Evolutionary conservation across 30 jellyfish, hydroid and myxozoan genomes (phyloP), one percentile per base, ranked within the genome.

Genomic region (Hydra vulgaris): DNA sequence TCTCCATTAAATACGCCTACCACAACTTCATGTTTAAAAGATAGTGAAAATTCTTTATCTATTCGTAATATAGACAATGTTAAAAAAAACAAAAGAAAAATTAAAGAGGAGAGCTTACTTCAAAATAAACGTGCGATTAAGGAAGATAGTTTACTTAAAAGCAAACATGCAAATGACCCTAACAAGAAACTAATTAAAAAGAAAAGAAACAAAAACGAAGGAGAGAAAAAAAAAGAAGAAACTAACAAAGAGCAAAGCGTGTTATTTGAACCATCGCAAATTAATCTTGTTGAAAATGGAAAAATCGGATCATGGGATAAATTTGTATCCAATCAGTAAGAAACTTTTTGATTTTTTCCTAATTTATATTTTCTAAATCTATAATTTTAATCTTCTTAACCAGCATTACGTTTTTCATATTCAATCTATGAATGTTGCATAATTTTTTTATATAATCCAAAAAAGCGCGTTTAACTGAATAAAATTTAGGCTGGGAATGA

Each of bases 241-340:
- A 15, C 61, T 70, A 26, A 23, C 16, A 80, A 80, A 80, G 87
- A 67, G 0, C 61, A 80, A 70, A 80, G 70, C 20, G 53, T 53
- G 21, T 78, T 27, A 17, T 82, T 82, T 4, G 83, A 80, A 27
- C 87, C 87, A 19, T 80, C 87, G 22, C 87, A 80, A 70, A 18
- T 80, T 21, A 84, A 82, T 18, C 21, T 21, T 26, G 22, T 80
- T 66, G 87, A 80, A 70, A 80, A 80, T 26, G 87, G 87, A 4
- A 80, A 80, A 25, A 55, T 80, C 18, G 70, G 87, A 0, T 80
- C 87, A 18, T 80, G 87, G 87, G 83, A 80, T 0, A 61, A 18
- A 22, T 26, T 66, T 20, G 25, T 52, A 27, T 82, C 69, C 25
- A 80, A 80, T 61, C 70, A 21, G 87, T 80, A 53, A 61, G 87